These are phyloP conservation scores for Falco berigora DNA, from an alignment of 2,797 vertebrate species.

Conservation along the genomic window DNA sequence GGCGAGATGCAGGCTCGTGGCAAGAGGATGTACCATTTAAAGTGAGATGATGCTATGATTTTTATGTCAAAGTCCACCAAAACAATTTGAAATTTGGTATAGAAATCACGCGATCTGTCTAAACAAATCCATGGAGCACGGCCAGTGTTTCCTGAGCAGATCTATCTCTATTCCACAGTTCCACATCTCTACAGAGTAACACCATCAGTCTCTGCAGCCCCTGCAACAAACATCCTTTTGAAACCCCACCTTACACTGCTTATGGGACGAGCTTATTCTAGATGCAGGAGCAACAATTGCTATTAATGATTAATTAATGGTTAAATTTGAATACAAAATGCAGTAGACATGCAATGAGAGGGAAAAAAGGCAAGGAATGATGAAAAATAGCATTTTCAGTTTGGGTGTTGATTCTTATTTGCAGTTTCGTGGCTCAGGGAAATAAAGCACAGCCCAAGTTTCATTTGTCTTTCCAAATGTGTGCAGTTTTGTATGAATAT, in stretches of 20 bases:
- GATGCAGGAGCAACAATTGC: neutral
- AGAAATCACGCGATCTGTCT: neutral
- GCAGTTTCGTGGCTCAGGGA: neutral
- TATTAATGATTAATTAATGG: neutral
- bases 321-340: neutral
- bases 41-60: neutral
- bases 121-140: neutral
- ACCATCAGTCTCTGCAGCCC: neutral
- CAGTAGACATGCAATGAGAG: neutral
- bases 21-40: neutral
- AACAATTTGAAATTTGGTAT: neutral
- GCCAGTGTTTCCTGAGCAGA: neutral
- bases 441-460: neutral
- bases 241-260: neutral
- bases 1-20: neutral
- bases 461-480: neutral
- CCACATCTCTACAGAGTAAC: rapidly evolving
- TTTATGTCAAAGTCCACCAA: neutral
- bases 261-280: neutral
- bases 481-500: neutral
- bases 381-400: neutral
- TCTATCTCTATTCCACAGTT: neutral
- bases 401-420: neutral
- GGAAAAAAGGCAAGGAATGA: neutral
- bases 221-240: neutral